A percentile compares a stretch with the other conserved stretches of the same genome.
Evolutionary conservation across 2,113 vertebrate species (phyloP).

Genomic region (Mormyrus lacerda): DNA sequence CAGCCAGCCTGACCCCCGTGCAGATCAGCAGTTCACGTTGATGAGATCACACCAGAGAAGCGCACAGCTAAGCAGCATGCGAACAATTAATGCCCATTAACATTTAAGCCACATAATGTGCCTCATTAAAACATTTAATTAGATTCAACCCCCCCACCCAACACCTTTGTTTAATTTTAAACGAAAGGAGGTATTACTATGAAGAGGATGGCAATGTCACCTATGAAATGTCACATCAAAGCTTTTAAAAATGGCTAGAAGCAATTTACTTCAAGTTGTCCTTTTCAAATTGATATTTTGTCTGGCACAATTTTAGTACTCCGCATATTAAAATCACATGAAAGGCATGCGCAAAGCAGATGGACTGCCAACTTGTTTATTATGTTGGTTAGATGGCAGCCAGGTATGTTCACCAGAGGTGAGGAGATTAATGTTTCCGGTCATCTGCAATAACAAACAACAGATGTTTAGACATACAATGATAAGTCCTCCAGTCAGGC

Average conservation of each 20-base stretch:
- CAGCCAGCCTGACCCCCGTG: background rate
- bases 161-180: constrained; percentile 53
- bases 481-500: background rate
- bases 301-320: background rate
- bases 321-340: background rate
- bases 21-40: background rate
- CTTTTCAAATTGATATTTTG: constrained; percentile 12
- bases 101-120: constrained; percentile 61
- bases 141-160: constrained; percentile 50
- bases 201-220: constrained; percentile 47
- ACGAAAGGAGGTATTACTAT: constrained; percentile 55
- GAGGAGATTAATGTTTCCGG: background rate
- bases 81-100: constrained; percentile 53
- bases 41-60: constrained; percentile 24
- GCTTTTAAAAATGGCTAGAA: constrained; percentile 29
- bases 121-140: constrained; percentile 61
- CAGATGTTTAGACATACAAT: background rate
- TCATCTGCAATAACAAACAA: constrained; percentile 7
- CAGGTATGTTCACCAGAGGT: background rate
- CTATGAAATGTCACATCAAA: constrained; percentile 48
- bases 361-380: background rate
- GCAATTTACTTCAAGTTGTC: constrained; percentile 42
- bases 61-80: constrained; percentile 17
- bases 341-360: background rate
- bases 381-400: background rate